Conservation (phyloP, 2,888 invertebrate genomes). For the Eremobia ochroleuca region DNA sequence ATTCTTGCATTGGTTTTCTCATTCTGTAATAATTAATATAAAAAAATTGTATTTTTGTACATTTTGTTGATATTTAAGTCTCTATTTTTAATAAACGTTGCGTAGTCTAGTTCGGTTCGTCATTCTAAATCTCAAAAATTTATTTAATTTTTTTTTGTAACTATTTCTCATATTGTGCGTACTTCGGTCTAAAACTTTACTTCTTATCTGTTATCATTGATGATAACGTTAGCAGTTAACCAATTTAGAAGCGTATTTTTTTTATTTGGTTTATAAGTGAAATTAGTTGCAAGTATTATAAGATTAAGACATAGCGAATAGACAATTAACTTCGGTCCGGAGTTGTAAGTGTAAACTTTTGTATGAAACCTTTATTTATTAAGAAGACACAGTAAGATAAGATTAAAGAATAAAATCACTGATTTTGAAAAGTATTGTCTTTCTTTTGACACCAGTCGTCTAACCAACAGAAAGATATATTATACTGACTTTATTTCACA, state of each 20-base stretch:
- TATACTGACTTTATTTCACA: neutral
- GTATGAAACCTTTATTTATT: slow-evolving; percentile 85
- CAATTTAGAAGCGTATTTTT: slow-evolving; percentile 78
- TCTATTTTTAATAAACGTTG: slow-evolving; percentile 40
- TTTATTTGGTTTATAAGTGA: slow-evolving; percentile 77
- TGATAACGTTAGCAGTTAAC: slow-evolving; percentile 70
- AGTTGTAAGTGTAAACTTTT: slow-evolving; percentile 82
- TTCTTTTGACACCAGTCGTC: slow-evolving; percentile 53
- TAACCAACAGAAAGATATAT: neutral
- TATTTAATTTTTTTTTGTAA: slow-evolving; percentile 52
- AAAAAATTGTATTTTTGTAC: slow-evolving; percentile 67
- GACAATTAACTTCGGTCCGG: slow-evolving; percentile 56
- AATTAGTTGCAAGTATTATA: slow-evolving; percentile 83
- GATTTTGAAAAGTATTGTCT: slow-evolving; percentile 76
- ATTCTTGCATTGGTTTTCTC: slow-evolving; percentile 28
- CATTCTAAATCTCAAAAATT: slow-evolving; percentile 64
- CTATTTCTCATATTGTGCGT: slow-evolving; percentile 54
- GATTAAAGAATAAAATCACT: slow-evolving; percentile 84
- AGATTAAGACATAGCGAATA: slow-evolving; percentile 74
- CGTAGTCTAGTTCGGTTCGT: slow-evolving; percentile 59
- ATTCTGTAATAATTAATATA: slow-evolving; percentile 24
- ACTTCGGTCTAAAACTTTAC: slow-evolving; percentile 72
- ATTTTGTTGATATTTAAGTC: slow-evolving; percentile 59
- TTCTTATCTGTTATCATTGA: slow-evolving; percentile 54
- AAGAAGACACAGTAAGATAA: slow-evolving; percentile 76